Conservation (phyloP, 1,140 invertebrate genomes). For the Scaptomyza graminum region DNA sequence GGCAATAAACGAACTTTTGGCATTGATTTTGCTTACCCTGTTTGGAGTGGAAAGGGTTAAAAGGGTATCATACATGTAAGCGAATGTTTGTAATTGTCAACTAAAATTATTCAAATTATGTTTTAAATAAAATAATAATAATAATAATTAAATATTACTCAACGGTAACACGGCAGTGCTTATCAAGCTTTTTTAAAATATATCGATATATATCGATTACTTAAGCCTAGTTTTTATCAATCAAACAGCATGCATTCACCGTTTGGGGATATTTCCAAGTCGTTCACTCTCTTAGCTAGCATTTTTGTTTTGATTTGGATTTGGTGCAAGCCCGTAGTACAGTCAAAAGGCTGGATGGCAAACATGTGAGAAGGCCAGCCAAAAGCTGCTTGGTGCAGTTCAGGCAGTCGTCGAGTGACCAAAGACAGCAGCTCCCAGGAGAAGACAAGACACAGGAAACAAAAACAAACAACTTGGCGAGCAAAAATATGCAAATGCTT, state of each 20-base stretch:
- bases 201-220: background rate
- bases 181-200: background rate
- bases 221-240: too few species aligned
- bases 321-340: conserved; percentile 49
- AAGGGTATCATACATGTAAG: background rate
- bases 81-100: too few species aligned
- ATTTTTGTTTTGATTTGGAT: conserved; percentile 73
- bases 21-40: conserved; percentile 55
- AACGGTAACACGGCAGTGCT: too few species aligned
- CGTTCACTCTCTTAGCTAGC: background rate
- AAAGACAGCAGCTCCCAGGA: conserved; percentile 74
- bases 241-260: too few species aligned
- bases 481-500: conserved; percentile 74
- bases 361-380: background rate
- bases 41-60: background rate
- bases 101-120: too few species aligned
- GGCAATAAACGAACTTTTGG: conserved; percentile 75
- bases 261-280: background rate
- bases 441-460: conserved; percentile 55
- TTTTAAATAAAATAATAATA: too few species aligned
- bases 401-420: conserved; percentile 42
- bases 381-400: background rate
- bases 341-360: conserved; percentile 27
- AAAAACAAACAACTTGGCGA: conserved; percentile 50
- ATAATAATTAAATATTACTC: too few species aligned